Evolutionary conservation across 2,113 vertebrate species (phyloP), one percentile per base, ranked within the genome.

Genomic region (Oreochromis aureus): DNA sequence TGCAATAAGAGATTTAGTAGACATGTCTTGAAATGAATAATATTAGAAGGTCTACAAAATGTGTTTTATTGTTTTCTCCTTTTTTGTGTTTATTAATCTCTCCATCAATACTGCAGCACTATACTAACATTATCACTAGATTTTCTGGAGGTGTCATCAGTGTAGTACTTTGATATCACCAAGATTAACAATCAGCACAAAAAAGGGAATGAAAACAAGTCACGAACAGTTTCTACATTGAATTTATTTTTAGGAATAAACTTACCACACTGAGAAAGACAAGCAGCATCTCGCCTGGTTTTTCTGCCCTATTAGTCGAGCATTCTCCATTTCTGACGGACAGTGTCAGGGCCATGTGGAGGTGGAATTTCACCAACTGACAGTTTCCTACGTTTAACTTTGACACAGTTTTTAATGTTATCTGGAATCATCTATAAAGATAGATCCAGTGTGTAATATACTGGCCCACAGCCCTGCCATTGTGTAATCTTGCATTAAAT

Each of bases 361-460:
- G 85, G 91, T 92, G 88, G 80, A 91, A 87, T 87, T 88, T 87
- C 79, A 91, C 56, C 69, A 89, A 55, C 82, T 89, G 87, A 91
- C 90, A 93, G 90, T 78, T 87, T 80, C 80, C 88, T 81, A 80
- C 41, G 15, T 89, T 91, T 84, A 87, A 51, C 76, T 55, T 71
- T 81, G 81, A 89, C 69, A 80, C 51, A 44, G 11, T 59, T 86
- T 92, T 82, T 81, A 81, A 89, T 69, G 53, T 89, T 56, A 44
- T 76, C 84, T 81, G 22, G 53, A 92, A 85, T 86, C 41, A 73
- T 82, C 36, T 78, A 48, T 61, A 83, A 85, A 81, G 69, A 86
- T 79, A 34, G 39, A 89, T 82, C 30, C 10, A 54, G 53, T 69
- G 36, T 83, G 24, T 44, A 86, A 30, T 83, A 71, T 82, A 81